These are phyloP conservation scores for Poeciliopsis infans DNA, from an alignment of 2,797 vertebrate genomes.

Conservation along the genomic window DNA sequence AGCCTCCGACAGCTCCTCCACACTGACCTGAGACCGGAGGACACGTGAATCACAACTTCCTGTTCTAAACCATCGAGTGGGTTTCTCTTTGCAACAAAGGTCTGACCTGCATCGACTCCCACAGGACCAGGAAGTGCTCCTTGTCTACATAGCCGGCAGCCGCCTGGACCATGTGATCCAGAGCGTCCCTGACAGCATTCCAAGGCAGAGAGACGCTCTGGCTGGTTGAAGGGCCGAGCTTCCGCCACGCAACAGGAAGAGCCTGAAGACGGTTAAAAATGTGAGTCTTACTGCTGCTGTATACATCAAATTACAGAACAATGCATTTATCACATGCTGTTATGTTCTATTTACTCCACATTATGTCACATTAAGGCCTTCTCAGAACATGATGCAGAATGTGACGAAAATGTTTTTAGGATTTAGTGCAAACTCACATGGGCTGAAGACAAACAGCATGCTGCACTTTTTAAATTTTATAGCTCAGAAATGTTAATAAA, in stretches of 20 bases:
- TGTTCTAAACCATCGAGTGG: background rate
- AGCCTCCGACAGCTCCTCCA: constrained; percentile 77
- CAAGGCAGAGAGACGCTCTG: constrained; percentile 81
- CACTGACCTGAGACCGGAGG: constrained; percentile 29
- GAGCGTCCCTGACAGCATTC: constrained; percentile 84
- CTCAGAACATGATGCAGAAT: background rate
- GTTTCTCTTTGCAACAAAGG: background rate
- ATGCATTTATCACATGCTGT: background rate
- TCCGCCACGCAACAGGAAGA: constrained; percentile 84
- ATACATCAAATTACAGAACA: background rate
- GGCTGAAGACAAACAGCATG: background rate
- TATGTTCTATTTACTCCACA: background rate
- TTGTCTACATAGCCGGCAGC: constrained; percentile 81
- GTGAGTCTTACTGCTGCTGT: background rate
- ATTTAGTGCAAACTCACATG: background rate
- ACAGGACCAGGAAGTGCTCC: constrained; percentile 88
- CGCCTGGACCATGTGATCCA: constrained; percentile 87
- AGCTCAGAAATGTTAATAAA: background rate
- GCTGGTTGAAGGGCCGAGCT: constrained; percentile 87
- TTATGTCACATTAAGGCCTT: background rate
- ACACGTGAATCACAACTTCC: background rate
- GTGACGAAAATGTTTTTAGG: background rate
- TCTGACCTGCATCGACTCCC: constrained; percentile 88
- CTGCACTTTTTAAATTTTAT: background rate
- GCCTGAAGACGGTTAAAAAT: constrained; percentile 71